phyloP scores from a whole-genome alignment of 2,113 vertebrate genomes.

The Panthera tigris region DNA sequence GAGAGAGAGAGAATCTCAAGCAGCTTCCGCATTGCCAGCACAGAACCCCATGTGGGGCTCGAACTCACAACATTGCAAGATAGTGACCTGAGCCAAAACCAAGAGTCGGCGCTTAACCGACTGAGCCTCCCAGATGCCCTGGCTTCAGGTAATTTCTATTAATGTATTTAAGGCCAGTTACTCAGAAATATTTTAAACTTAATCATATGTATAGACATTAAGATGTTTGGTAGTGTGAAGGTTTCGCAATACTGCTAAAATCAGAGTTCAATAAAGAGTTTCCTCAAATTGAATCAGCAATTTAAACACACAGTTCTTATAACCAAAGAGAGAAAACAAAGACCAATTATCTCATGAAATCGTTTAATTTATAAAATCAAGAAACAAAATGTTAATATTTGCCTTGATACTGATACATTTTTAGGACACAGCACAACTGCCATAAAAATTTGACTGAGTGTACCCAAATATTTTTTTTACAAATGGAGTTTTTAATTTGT shows the following conservation, averaged over 20 bases:
- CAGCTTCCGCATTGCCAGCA: too few relatives aligned
- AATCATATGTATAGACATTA: background rate
- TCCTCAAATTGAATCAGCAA: background rate
- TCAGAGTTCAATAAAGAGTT: background rate
- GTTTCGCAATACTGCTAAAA: background rate
- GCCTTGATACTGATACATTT: background rate
- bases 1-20: too few relatives aligned
- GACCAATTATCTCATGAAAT: background rate
- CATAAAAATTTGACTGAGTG: background rate
- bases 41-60: too few relatives aligned
- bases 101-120: too few relatives aligned
- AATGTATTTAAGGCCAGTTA: background rate
- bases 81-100: too few relatives aligned
- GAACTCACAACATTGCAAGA: too few relatives aligned
- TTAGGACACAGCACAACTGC: background rate
- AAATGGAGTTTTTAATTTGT: background rate
- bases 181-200: background rate
- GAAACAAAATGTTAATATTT: background rate
- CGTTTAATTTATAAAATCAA: background rate
- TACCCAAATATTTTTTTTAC: background rate
- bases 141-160: background rate
- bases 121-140: too few relatives aligned
- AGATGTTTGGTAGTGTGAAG: background rate
- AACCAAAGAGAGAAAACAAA: background rate
- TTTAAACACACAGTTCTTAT: background rate